Conservation (phyloP, 2,797 vertebrate genomes). For the Hippocampus kuda region DNA sequence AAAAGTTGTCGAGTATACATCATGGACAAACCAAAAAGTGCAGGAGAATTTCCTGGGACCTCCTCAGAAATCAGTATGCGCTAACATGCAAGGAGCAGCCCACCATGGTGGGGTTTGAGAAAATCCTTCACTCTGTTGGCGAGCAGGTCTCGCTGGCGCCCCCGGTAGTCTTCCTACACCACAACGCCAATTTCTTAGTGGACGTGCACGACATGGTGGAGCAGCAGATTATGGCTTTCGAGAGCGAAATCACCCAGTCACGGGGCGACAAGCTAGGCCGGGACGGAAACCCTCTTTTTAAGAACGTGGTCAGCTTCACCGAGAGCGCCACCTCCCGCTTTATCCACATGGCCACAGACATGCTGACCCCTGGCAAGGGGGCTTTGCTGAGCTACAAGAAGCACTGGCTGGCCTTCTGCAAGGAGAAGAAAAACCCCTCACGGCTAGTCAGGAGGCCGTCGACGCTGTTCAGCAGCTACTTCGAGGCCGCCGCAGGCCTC, state of each 20-base stretch:
- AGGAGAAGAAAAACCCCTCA: slow-evolving; percentile 65
- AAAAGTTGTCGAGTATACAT: slow-evolving; percentile 58
- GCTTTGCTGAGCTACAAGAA: slow-evolving; percentile 47
- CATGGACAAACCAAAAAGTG: slow-evolving; percentile 42
- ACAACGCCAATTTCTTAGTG: slow-evolving; percentile 62
- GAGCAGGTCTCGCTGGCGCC: slow-evolving; percentile 30
- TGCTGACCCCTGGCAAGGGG: slow-evolving; percentile 45
- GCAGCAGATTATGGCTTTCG: slow-evolving; percentile 57
- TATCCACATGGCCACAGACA: slow-evolving; percentile 63
- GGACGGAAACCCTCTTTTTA: slow-evolving; percentile 59
- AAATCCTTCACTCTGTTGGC: slow-evolving; percentile 25
- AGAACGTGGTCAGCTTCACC: slow-evolving; percentile 57
- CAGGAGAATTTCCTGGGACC: slow-evolving; percentile 53
- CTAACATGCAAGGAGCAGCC: slow-evolving; percentile 58
- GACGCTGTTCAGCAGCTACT: slow-evolving; percentile 59
- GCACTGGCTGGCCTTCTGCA: slow-evolving; percentile 70
- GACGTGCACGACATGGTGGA: slow-evolving; percentile 58
- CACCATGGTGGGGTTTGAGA: slow-evolving; percentile 55
- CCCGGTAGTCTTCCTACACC: slow-evolving; percentile 60
- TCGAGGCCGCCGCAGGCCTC: slow-evolving; percentile 64
- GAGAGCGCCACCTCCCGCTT: slow-evolving; percentile 69
- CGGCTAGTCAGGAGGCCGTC: slow-evolving; percentile 40
- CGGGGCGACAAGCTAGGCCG: slow-evolving; percentile 62
- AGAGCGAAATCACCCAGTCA: slow-evolving; percentile 53
- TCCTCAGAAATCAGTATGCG: slow-evolving; percentile 63